Percentiles rank a stretch among this genome's conserved stretches.
Conservation (phyloP, 1,140 invertebrate species). For the Hycleus phaleratus region DNA sequence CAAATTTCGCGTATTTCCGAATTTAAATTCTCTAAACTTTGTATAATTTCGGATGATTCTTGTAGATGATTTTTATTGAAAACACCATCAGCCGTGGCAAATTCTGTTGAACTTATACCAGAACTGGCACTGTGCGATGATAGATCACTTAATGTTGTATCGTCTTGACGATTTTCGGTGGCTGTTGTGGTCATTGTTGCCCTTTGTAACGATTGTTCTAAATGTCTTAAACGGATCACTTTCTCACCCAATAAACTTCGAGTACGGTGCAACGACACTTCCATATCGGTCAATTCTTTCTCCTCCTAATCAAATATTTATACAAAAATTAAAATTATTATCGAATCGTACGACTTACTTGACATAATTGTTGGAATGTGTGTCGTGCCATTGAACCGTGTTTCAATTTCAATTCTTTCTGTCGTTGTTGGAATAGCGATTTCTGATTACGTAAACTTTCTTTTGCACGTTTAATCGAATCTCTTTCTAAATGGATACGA, state of each 20-base stretch:
- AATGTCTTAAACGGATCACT: conserved; percentile 64
- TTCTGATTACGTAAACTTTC: conserved; percentile 56
- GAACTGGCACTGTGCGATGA: conserved; percentile 58
- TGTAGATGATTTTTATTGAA: conserved; percentile 37
- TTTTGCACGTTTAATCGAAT: conserved; percentile 65
- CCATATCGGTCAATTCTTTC: conserved; percentile 70
- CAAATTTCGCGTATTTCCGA: conserved; percentile 64
- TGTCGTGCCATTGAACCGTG: conserved; percentile 45
- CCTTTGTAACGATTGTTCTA: conserved; percentile 63
- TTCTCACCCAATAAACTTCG: conserved; percentile 69
- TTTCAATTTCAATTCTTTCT: conserved; percentile 54
- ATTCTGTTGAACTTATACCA: conserved; percentile 61
- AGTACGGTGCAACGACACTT: conserved; percentile 69
- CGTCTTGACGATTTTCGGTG: conserved; percentile 45
- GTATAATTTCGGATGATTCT: conserved; percentile 60
- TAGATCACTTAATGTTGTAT: conserved; percentile 55
- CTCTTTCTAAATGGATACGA: conserved; percentile 66
- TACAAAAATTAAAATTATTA: not conserved
- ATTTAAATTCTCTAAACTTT: conserved; percentile 62
- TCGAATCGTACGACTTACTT: conserved; percentile 35
- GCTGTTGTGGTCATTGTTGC: conserved; percentile 44
- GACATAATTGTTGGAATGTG: conserved; percentile 55
- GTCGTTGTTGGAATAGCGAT: conserved; percentile 48
- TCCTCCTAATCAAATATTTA: conserved; percentile 53
- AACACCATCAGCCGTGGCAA: conserved; percentile 48